phyloP scores from a whole-genome alignment of 2,888 invertebrate species.

The Melitaea athalia region DNA sequence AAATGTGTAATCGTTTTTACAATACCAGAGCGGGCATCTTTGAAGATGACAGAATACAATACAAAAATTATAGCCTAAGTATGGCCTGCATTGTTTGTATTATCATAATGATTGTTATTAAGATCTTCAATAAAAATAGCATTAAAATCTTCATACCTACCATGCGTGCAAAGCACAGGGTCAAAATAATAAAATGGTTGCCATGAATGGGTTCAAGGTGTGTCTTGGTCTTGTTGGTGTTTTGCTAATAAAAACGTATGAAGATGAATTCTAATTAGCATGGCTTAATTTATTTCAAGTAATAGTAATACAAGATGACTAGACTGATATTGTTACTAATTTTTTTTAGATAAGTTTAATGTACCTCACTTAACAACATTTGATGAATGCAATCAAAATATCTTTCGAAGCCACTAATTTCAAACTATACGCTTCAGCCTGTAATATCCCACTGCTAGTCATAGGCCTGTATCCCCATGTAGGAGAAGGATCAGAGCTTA shows the following conservation, averaged over 20 bases:
- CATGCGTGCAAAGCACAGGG: slow-evolving; percentile 42
- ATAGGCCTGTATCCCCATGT: too few relatives aligned
- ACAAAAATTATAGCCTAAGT: background rate
- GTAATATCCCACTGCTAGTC: too few relatives aligned
- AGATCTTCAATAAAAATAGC: slow-evolving; percentile 28
- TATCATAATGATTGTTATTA: slow-evolving; percentile 29
- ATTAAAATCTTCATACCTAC: slow-evolving; percentile 31
- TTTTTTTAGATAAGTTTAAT: too few relatives aligned
- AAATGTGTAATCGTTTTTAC: background rate
- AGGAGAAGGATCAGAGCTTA: too few relatives aligned
- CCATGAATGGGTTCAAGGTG: slow-evolving; percentile 33
- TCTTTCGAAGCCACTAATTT: too few relatives aligned
- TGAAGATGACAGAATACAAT: slow-evolving; percentile 13
- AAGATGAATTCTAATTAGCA: background rate
- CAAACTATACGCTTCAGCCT: too few relatives aligned
- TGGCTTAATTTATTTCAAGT: background rate
- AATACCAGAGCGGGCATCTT: background rate
- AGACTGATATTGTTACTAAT: too few relatives aligned
- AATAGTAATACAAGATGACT: too few relatives aligned
- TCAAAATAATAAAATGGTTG: slow-evolving; percentile 37
- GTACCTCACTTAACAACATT: too few relatives aligned
- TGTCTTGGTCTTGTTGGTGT: slow-evolving; percentile 1
- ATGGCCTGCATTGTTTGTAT: slow-evolving; percentile 1
- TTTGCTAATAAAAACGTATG: background rate
- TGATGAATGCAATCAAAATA: too few relatives aligned